Base-by-base conservation (phyloP, 1,140 invertebrate genomes). In the Ganaspis sp. region DNA sequence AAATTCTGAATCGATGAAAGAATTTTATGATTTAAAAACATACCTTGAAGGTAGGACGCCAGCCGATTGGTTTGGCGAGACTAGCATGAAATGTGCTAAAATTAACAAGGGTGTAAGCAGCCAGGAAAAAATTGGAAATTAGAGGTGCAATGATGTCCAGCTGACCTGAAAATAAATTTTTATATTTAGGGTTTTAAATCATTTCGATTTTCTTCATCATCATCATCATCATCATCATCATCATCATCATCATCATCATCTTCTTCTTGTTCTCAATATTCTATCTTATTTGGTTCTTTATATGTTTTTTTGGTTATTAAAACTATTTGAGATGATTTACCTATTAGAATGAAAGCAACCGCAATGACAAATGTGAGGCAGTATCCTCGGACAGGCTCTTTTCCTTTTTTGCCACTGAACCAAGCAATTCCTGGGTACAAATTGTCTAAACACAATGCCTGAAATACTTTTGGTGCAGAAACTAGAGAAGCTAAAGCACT, bases 41-140 rank as follows among this genome's bases (percentile, higher is more conserved):
- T 92, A 96, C 96, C 92, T 95, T 94, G 90, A 97, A 97, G 3
- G 95, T 96, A 26, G 96, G 96, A 78, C 96, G 93, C 96, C 96
- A 97, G 17, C 96, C 96, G 45, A 97, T 94, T 0, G 96, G 96
- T 84, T 95, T 96, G 6, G 95, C 96, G 76, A 96, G 91, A 69
- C 97, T 97, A 23, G 98, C 98, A 92, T 99, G 98, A 90, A 99
- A 99, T 69, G 97, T 99, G 71, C 97, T 97, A 89, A 98, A 99
- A 92, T 99, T 99, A 78, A 99, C 98, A 26, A 99, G 93, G 76
- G 97, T 97, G 87, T 99, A 99, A 6, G 98, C 97, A 80, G 98
- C 98, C 84, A 99, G 92, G 92, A 99, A 99, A 91, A 99, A 99
- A 88, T 99, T 99, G 21, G 98, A 99, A 79, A 99, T 99, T 71